Evolutionary conservation across 2,797 vertebrate genomes (phyloP), one percentile per base, ranked within the genome.

Genomic region (Anguilla marmorata): DNA sequence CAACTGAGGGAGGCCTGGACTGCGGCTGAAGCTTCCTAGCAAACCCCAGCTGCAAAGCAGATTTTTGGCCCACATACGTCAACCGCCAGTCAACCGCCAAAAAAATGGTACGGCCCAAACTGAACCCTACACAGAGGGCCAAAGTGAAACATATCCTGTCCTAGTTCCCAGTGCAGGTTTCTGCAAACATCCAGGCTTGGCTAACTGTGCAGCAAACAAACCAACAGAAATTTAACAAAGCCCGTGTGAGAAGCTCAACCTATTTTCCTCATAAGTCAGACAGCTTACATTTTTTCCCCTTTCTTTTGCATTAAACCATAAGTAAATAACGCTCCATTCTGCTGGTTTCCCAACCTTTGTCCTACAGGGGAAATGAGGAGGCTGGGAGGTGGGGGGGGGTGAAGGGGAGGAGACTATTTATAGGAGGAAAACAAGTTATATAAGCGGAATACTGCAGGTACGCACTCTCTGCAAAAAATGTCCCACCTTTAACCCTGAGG

Each of bases 301-400:
- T 80, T 33, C 14, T 76, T 76, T 74, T 16, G 74, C 76, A 48
- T 50, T 80, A 80, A 80, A 80, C 76, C 21, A 9, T 24, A 50
- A 80, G 76, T 50, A 84, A 30, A 84, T 76, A 66, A 66, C 21
- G 8, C 21, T n/a, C 72, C 52, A 72, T 14, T 33, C 83, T 66
- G 11, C 11, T 52, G 72, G 48, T 89, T 79, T 54, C 69, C 56
- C 84, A 87, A 87, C 84, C 86, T 89, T 89, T 87, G 88, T 89
- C 88, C 84, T 87, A 86, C 86, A 89, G 41, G 74, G 56, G 85
- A 88, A 88, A n/a, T 80, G 19, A 80, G 45, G 6, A 80, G 76
- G 76, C 45, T 33, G 48, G 45, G 41, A 30, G 76, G 76, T 0
- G 60, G 27, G 45, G 52, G 24, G 72, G 69, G 27, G 41, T 9